Evolutionary conservation across 1,140 invertebrate species (phyloP).

Genomic region (Latrodectus geometricus): DNA sequence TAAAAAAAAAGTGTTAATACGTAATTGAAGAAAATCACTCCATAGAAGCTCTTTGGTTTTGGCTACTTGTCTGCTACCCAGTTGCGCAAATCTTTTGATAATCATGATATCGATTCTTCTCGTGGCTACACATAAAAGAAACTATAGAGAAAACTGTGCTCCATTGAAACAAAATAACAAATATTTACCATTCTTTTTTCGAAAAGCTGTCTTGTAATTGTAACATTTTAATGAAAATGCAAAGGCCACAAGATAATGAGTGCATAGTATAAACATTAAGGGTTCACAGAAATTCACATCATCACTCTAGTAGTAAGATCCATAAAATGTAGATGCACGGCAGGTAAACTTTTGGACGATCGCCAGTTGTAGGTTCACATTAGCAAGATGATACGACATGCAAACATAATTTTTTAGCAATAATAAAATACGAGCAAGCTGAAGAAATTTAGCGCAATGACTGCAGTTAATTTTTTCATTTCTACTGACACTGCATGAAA

Average conservation of each 20-base stretch:
- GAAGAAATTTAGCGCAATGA: not conserved
- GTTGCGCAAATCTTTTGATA: not conserved
- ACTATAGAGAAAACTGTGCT: not conserved
- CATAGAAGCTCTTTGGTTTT: not conserved
- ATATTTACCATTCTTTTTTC: slow-evolving; percentile 42
- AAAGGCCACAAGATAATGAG: slow-evolving; percentile 23
- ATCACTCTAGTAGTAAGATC: not conserved
- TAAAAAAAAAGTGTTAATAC: not conserved
- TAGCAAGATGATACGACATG: not conserved
- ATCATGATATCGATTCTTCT: not conserved
- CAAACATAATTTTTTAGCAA: not conserved
- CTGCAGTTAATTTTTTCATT: not conserved
- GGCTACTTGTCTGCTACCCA: not conserved
- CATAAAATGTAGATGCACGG: slow-evolving; percentile 32
- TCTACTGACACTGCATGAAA: not conserved
- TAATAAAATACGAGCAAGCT: not conserved
- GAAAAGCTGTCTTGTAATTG: slow-evolving; percentile 18
- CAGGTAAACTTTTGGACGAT: slow-evolving; percentile 56
- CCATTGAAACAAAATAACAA: not conserved
- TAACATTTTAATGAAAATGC: slow-evolving; percentile 50
- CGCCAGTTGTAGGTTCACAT: slow-evolving; percentile 31
- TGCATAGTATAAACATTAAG: slow-evolving; percentile 13
- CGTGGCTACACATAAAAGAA: not conserved
- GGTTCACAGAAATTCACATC: not conserved
- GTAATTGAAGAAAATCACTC: not conserved